Conservation (phyloP, 30 jellyfish, hydroid and myxozoan species). For the Turritopsis dohrnii region DNA sequence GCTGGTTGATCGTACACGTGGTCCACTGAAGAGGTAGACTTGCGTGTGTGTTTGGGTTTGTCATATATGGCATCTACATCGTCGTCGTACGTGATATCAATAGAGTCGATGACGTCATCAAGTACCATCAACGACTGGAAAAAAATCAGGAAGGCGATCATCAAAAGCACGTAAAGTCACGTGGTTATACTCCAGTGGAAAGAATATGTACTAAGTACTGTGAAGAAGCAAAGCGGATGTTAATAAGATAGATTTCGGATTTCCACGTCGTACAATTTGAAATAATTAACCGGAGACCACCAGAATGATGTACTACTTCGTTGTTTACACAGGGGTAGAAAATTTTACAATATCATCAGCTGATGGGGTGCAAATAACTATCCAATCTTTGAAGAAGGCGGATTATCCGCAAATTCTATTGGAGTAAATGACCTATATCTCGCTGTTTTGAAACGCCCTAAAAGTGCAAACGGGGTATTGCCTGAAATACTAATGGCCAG, state of each 20-base stretch:
- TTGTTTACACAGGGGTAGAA: neutral
- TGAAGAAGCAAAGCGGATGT: too few relatives aligned
- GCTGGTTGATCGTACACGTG: constrained; percentile 1
- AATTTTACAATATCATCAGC: neutral
- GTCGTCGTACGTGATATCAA: neutral
- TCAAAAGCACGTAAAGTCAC: too few relatives aligned
- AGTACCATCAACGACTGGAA: constrained; percentile 9
- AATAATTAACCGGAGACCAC: neutral
- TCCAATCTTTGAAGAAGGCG: neutral
- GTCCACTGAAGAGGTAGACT: neutral
- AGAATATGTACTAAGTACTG: too few relatives aligned
- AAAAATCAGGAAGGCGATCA: neutral
- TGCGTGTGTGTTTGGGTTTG: neutral
- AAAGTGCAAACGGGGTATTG: too few relatives aligned
- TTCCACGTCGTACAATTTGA: neutral
- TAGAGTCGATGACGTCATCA: constrained; percentile 25
- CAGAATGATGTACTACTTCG: neutral
- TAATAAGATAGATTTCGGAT: neutral
- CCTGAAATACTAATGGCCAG: neutral
- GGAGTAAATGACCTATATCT: neutral
- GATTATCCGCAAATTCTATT: neutral
- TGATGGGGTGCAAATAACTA: neutral
- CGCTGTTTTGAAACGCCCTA: neutral
- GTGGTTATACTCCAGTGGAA: too few relatives aligned
- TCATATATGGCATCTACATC: neutral